phyloP scores from a whole-genome alignment of 1,140 invertebrate genomes.

The Ceratitis capitata region DNA sequence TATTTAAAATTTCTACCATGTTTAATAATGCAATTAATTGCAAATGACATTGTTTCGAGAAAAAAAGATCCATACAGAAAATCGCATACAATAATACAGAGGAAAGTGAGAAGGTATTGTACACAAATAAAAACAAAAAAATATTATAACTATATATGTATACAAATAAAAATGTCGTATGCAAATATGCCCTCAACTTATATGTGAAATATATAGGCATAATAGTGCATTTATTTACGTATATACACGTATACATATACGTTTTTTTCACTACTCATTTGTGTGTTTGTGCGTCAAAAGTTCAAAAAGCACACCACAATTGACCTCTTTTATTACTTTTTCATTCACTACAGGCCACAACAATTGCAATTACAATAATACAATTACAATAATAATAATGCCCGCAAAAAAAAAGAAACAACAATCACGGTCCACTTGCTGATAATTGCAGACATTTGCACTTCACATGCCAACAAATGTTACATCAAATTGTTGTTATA shows the following conservation, averaged over 20 bases:
- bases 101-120: too few relatives aligned
- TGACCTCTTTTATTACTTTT: background rate
- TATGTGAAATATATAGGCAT: background rate
- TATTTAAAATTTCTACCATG: conserved; percentile 43
- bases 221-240: background rate
- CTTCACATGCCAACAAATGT: background rate
- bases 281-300: background rate
- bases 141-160: too few relatives aligned
- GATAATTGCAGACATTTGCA: conserved; percentile 17
- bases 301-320: conserved; percentile 1
- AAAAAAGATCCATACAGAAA: background rate
- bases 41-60: background rate
- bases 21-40: conserved; percentile 41
- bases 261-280: background rate
- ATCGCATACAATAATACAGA: background rate
- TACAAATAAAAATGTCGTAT: background rate
- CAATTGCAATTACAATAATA: background rate
- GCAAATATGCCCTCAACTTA: background rate
- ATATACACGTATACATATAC: background rate
- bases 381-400: too few relatives aligned
- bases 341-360: background rate
- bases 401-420: background rate
- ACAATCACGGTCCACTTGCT: conserved; percentile 2
- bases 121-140: too few relatives aligned
- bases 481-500: background rate